These are phyloP conservation scores for Rhabdomys dilectus DNA, from an alignment of 2,113 vertebrate genomes.

Conservation along the genomic window DNA sequence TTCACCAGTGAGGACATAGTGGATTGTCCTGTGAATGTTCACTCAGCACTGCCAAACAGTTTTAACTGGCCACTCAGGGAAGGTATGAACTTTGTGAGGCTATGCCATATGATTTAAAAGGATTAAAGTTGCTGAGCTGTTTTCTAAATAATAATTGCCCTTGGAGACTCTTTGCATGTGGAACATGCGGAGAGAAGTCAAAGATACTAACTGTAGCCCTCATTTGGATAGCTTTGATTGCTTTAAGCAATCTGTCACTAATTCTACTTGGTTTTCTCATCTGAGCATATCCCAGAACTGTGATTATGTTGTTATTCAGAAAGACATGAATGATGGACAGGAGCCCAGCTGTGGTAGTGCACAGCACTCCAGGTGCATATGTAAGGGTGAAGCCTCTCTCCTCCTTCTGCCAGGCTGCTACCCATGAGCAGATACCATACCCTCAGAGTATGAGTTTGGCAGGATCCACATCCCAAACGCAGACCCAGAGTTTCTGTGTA, in stretches of 20 bases:
- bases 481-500: background rate
- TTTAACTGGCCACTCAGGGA: accelerated
- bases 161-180: accelerated
- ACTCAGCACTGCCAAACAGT: accelerated
- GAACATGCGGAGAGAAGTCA: background rate
- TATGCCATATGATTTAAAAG: accelerated
- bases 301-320: background rate
- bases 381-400: background rate
- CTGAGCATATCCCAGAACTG: background rate
- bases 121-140: accelerated
- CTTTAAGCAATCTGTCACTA: no score
- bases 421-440: accelerated
- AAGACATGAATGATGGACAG: accelerated
- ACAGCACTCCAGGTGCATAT: no score
- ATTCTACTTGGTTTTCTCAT: background rate
- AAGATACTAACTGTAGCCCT: background rate
- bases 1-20: background rate
- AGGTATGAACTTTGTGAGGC: background rate
- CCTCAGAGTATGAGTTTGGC: accelerated
- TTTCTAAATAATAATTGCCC: no score
- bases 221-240: background rate
- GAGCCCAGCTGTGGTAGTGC: background rate
- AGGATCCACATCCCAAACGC: background rate
- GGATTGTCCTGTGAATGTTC: no score
- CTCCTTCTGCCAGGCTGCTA: background rate